Conservation (phyloP, 2,888 invertebrate species). For the Torymus tubicola region DNA sequence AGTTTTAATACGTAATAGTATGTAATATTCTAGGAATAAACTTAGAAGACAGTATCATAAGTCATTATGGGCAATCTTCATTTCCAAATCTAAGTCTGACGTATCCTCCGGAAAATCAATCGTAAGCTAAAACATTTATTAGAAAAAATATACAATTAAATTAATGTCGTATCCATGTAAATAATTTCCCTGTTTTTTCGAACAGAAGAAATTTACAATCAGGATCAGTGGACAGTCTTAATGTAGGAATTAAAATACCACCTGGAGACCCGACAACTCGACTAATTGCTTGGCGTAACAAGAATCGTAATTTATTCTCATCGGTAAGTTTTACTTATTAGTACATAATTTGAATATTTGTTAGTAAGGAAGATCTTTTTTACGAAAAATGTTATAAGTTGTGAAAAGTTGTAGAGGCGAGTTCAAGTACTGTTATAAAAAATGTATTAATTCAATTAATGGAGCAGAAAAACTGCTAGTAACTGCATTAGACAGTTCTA, state of each 20-base stretch:
- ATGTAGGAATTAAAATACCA: conserved; percentile 64
- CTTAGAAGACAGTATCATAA: conserved; percentile 65
- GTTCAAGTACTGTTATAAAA: too few species aligned
- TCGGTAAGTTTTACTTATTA: conserved; percentile 30
- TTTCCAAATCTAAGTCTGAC: conserved; percentile 64
- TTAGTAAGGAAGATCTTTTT: too few species aligned
- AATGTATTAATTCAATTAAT: too few species aligned
- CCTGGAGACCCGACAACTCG: conserved; percentile 71
- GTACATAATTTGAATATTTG: neutral
- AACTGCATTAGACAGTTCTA: too few species aligned
- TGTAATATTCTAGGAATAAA: conserved; percentile 67
- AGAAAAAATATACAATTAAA: too few species aligned
- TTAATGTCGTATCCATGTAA: too few species aligned
- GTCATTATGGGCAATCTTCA: conserved; percentile 64
- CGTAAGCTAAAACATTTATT: conserved; percentile 54
- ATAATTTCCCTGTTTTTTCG: conserved; percentile 31
- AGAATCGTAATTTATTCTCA: conserved; percentile 58
- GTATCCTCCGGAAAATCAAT: conserved; percentile 55
- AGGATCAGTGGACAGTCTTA: conserved; percentile 51
- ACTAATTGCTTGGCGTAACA: conserved; percentile 70
- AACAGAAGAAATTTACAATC: conserved; percentile 63
- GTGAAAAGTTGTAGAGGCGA: too few species aligned
- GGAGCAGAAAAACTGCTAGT: too few species aligned
- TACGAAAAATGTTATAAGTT: too few species aligned
- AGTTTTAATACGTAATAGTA: neutral